Evolutionary conservation across 2,797 vertebrate species (phyloP), one percentile per base, ranked within the genome.

Genomic region (Lepus townsendii): DNA sequence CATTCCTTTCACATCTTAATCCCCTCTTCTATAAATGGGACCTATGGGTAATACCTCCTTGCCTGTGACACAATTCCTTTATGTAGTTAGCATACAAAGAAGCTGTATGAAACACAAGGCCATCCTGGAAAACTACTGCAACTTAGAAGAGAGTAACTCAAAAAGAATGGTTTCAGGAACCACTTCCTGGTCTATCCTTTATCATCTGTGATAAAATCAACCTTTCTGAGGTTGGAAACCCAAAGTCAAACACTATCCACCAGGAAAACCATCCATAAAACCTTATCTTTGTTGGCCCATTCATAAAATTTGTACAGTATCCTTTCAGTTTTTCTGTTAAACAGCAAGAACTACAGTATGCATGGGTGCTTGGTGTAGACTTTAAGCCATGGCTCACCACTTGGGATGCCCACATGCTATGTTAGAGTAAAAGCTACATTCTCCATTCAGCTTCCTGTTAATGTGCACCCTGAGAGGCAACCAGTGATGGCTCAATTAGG

Each of bases 221-320:
- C 26, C 52, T 52, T 30, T 82, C 35, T 27, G 75, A 60, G 12
- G 8, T 62, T 69, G 6, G 22, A 90, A 72, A 93, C 16, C 17
- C 22, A 95, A 93, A 87, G 77, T 77, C 30, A 84, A 76, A 47
- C 24, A 32, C 4, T 72, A 62, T 27, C 27, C 20, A 69, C 17
- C 27, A 69, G 32, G 32, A 91, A 84, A 84, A 68, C 4, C 52
- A 63, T 5, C 32, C 26, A 38, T 8, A 66, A 79, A 88, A 83
- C 9, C 88, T 60, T 82, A 2, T 50, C 50, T 75, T 77, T 16
- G 69, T 93, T 87, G n/a, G 65, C 47, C 16, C 30, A 52, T 2
- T 68, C n/a, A 96, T 75, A 86, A 83, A 57, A 62, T 63, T 7
- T 87, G 5, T 60, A 62, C 1, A 62, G 20, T 71, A 26, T 54